Conservation (phyloP, 2,113 vertebrate species). For the Planiliza haematocheilus region DNA sequence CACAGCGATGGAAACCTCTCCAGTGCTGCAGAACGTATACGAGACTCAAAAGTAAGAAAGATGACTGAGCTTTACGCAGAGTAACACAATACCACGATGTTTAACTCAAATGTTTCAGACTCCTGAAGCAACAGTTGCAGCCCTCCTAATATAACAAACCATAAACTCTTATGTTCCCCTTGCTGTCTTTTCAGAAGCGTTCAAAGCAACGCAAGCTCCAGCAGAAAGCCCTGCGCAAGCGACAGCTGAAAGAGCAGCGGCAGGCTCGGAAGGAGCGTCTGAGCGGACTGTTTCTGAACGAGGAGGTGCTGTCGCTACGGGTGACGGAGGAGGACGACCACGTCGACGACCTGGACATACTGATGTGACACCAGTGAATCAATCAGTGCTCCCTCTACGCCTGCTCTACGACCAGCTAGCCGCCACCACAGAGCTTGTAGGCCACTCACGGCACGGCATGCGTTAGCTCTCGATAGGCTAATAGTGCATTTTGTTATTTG, state of each 20-base stretch:
- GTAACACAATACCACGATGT: no score
- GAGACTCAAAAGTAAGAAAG: conserved; percentile 95
- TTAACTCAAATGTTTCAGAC: background rate
- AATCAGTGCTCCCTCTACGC: conserved; percentile 90
- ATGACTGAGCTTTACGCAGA: no score
- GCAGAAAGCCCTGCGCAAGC: conserved; percentile 97
- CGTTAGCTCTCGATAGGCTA: conserved; percentile 16
- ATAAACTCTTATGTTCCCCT: no score
- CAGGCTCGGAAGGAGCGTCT: conserved; percentile 97
- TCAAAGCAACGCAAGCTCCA: conserved; percentile 98
- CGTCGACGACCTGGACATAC: conserved; percentile 92
- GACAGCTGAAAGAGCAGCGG: conserved; percentile 97
- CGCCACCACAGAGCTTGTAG: conserved; percentile 24
- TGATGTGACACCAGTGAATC: conserved; percentile 94
- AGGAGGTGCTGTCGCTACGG: conserved; percentile 95
- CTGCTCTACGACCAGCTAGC: conserved; percentile 62
- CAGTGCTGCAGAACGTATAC: conserved; percentile 95
- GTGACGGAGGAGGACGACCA: conserved; percentile 96
- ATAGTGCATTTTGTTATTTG: conserved; percentile 28
- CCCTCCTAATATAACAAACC: no score
- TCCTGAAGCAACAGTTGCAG: background rate
- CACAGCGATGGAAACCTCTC: conserved; percentile 97
- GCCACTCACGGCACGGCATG: conserved; percentile 16
- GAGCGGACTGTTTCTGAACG: conserved; percentile 97
- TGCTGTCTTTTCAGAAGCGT: conserved; percentile 86